phyloP scores from a whole-genome alignment of 2,113 vertebrate species.

The Guaruba guarouba region DNA sequence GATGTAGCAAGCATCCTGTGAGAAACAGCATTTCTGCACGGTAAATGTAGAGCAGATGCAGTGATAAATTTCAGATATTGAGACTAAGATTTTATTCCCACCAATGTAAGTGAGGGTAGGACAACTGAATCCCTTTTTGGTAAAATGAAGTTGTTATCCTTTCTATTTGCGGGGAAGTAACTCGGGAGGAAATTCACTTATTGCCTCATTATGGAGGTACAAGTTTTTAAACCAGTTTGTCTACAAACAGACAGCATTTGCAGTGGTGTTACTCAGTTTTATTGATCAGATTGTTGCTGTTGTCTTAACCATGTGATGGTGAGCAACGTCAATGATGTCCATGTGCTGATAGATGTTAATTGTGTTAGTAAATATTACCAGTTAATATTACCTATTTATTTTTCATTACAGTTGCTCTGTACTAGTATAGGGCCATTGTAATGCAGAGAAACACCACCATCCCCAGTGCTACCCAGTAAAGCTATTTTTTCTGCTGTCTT shows the following conservation, averaged over 20 bases:
- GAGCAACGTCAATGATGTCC: not conserved
- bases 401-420: not conserved
- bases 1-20: not conserved
- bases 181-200: not conserved
- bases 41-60: not conserved
- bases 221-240: not conserved
- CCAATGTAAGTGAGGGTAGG: not conserved
- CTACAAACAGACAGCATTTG: not conserved
- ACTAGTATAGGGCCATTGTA: not conserved
- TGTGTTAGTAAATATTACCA: not conserved
- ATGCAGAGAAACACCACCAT: not conserved
- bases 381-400: not conserved
- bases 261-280: not conserved
- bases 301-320: not conserved
- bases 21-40: not conserved
- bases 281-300: not conserved
- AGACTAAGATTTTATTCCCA: not conserved
- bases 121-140: not conserved
- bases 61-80: not conserved
- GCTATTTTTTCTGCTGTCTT: not conserved
- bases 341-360: not conserved
- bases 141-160: not conserved
- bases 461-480: accelerated
- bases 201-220: not conserved
- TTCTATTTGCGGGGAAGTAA: not conserved